Evolutionary conservation across 2,888 invertebrate species (phyloP).

Genomic region (Therioaphis trifolii): DNA sequence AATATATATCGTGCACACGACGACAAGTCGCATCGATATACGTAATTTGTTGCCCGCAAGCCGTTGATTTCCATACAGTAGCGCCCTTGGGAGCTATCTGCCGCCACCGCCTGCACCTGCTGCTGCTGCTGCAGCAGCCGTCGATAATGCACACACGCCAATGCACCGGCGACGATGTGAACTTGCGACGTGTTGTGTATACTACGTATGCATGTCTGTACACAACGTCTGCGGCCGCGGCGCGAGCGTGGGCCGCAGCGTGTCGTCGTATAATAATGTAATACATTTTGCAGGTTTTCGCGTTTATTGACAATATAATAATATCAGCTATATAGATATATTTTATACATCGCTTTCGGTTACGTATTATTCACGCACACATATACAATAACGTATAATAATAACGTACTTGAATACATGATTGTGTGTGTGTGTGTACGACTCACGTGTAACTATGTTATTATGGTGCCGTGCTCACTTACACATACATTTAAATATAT

Average conservation of each 20-base stretch:
- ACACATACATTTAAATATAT: no score
- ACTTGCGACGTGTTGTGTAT: no score
- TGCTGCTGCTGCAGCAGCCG: neutral
- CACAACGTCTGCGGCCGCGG: no score
- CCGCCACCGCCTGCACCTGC: neutral
- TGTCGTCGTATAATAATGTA: neutral
- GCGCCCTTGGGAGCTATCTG: constrained; percentile 25
- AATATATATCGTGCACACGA: neutral
- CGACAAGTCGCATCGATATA: constrained; percentile 23
- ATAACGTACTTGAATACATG: neutral
- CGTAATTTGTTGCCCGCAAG: constrained; percentile 42
- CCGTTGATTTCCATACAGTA: constrained; percentile 48
- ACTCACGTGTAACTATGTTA: neutral
- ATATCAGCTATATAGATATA: neutral
- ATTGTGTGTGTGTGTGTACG: neutral
- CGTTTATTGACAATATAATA: neutral
- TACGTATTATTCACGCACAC: neutral
- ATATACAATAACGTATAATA: neutral
- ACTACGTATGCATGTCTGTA: no score
- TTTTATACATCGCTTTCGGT: neutral
- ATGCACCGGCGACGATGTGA: neutral
- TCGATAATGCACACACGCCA: constrained; percentile 17
- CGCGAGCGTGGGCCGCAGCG: neutral
- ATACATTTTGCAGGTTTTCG: neutral
- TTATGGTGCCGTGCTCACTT: no score